Evolutionary conservation across 2,888 invertebrate species (phyloP).

Genomic region (Spialia ferax): DNA sequence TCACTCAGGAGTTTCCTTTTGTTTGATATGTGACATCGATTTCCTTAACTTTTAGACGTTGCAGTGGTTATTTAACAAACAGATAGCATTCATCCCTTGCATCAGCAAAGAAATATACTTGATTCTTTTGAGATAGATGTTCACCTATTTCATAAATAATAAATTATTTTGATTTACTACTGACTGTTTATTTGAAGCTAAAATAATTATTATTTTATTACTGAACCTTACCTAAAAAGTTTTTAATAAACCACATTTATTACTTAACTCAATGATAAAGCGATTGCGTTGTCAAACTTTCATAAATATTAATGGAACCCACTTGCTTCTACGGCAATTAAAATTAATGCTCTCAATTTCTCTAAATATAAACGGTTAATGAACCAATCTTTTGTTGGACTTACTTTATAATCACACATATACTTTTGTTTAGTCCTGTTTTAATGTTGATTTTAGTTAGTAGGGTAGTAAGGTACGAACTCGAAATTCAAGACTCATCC

Average conservation of each 20-base stretch:
- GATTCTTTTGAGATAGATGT: too few species aligned
- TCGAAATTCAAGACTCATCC: too few species aligned
- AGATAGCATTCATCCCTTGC: too few species aligned
- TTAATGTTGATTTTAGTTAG: background rate
- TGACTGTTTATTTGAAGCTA: background rate
- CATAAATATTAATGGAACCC: conserved; percentile 75
- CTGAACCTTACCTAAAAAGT: background rate
- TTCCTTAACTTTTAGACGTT: too few species aligned
- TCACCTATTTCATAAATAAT: too few species aligned
- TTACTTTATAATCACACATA: conserved; percentile 51
- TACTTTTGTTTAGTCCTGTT: background rate
- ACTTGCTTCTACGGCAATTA: conserved; percentile 71
- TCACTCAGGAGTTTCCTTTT: too few species aligned
- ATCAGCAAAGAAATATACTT: too few species aligned
- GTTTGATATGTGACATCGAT: too few species aligned
- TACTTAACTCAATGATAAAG: conserved; percentile 5
- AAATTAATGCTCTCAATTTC: conserved; percentile 79
- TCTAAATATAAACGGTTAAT: conserved; percentile 51
- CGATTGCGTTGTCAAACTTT: conserved; percentile 52
- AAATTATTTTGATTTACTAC: too few species aligned
- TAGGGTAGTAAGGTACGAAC: too few species aligned
- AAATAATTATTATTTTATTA: background rate
- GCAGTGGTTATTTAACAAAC: too few species aligned
- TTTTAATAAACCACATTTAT: conserved; percentile 1
- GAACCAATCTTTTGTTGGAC: conserved; percentile 52